A percentile compares a stretch with the other conserved stretches of the same genome.
phyloP scores from a whole-genome alignment of 2,797 vertebrate genomes.

The Enteromius treurensis region DNA sequence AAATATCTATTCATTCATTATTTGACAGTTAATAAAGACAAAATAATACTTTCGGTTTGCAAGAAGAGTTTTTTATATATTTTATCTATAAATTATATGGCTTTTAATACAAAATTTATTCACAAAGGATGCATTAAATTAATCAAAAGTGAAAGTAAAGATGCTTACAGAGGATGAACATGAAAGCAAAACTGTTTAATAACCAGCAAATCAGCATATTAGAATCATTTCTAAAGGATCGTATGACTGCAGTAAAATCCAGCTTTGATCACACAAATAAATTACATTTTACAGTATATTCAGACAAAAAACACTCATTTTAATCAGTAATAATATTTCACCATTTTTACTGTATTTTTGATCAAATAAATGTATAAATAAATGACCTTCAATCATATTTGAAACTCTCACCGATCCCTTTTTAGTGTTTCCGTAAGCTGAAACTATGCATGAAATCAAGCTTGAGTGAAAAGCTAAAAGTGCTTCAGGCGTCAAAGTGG shows the following conservation, averaged over 20 bases:
- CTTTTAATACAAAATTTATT: too few relatives aligned
- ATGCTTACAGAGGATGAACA: neutral
- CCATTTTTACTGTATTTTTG: neutral
- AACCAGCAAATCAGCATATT: neutral
- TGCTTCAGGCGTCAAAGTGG: neutral
- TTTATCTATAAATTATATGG: too few relatives aligned
- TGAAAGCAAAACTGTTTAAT: neutral
- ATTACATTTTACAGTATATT: neutral
- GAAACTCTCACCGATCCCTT: too few relatives aligned
- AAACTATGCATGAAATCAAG: neutral
- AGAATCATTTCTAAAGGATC: neutral
- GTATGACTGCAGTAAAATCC: neutral
- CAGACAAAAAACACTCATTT: neutral
- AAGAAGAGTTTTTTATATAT: too few relatives aligned
- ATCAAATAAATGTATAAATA: too few relatives aligned
- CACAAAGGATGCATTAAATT: too few relatives aligned
- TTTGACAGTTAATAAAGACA: too few relatives aligned
- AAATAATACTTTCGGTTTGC: too few relatives aligned
- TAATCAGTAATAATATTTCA: neutral
- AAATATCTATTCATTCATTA: too few relatives aligned
- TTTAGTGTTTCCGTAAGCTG: too few relatives aligned
- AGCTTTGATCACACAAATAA: neutral
- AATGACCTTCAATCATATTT: neutral
- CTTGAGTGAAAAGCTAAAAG: rapidly evolving
- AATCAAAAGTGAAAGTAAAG: too few relatives aligned